Evolutionary conservation across 2,888 invertebrate species (phyloP), one percentile per base, ranked within the genome.

Genomic region (Papilio protenor): DNA sequence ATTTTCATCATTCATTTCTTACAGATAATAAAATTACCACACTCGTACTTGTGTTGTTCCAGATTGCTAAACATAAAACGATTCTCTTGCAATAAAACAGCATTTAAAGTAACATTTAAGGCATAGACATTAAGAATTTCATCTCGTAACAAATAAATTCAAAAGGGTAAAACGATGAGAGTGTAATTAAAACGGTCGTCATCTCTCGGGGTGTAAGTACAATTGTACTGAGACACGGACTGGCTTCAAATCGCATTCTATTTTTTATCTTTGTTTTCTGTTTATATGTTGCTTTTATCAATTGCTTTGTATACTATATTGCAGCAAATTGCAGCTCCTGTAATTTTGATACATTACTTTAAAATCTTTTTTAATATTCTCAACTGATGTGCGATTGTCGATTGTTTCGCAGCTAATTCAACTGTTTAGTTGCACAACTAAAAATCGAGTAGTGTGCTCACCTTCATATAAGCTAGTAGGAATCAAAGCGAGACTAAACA

Each of bases 121-220:
- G 70, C 73, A 70, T 61, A 66, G 55, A 77, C 79, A 69, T 47
- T 76, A 73, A 73, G 79, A 81, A 81, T 80, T 82, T 81, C 76
- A 82, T 81, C 81, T 80, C 76, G 81, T 80, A 80, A 81, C 79
- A 81, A 82, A 83, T 82, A 82, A 82, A 81, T 81, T 81, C 79
- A 80, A 82, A 81, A 80, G 79, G 82, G 80, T 80, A 80, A 79
- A 80, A 80, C 80, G 81, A 82, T 83, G 80, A 81, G 81, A 82
- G 76, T 78, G 82, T 81, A 82, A 82, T 82, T 83, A 81, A 82
- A 82, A 80, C 79, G 77, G 80, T 81, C 82, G 79, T 82, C 80
- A 81, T 79, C 80, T 81, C 80, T 71, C 80, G 75, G 81, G 80
- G 74, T 81, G 79, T 81, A 77, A 77, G 77, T 80, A 73, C 77